phyloP scores from a whole-genome alignment of 2,797 vertebrate genomes.

The Siniperca undulata region DNA sequence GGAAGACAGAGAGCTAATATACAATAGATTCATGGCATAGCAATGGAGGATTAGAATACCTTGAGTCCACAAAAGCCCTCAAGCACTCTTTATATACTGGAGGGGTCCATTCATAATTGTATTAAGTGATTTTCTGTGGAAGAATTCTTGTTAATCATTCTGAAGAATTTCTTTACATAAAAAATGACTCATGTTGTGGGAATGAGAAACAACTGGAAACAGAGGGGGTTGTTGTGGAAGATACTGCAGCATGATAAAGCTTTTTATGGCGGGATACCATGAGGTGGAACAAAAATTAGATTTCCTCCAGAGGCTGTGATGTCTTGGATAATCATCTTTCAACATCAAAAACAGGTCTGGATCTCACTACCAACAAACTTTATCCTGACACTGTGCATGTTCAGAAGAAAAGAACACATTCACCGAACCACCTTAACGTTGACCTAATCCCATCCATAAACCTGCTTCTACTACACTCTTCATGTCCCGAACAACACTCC shows the following conservation, averaged over 20 bases:
- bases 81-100: slow-evolving; percentile 50
- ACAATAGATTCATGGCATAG: slow-evolving; percentile 69
- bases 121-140: slow-evolving; percentile 72
- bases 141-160: slow-evolving; percentile 73
- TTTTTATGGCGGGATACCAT: slow-evolving; percentile 21
- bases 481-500: slow-evolving; percentile 71
- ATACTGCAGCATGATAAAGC: slow-evolving; percentile 52
- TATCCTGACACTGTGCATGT: slow-evolving; percentile 25
- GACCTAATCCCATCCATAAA: slow-evolving; percentile 72
- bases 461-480: slow-evolving; percentile 56
- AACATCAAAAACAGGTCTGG: slow-evolving; percentile 48
- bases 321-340: slow-evolving; percentile 58
- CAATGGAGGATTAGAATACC: slow-evolving; percentile 66
- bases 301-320: slow-evolving; percentile 37
- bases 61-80: slow-evolving; percentile 59
- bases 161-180: slow-evolving; percentile 53
- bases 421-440: slow-evolving; percentile 67
- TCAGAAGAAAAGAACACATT: slow-evolving; percentile 55
- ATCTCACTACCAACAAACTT: slow-evolving; percentile 38
- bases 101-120: slow-evolving; percentile 68
- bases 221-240: slow-evolving; percentile 44
- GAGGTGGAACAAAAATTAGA: slow-evolving; percentile 28
- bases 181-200: slow-evolving; percentile 57
- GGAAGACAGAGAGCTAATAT: slow-evolving; percentile 52
- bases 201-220: slow-evolving; percentile 40